Evolutionary conservation across 2,797 vertebrate genomes (phyloP).

Genomic region (Simalia tracyae): DNA sequence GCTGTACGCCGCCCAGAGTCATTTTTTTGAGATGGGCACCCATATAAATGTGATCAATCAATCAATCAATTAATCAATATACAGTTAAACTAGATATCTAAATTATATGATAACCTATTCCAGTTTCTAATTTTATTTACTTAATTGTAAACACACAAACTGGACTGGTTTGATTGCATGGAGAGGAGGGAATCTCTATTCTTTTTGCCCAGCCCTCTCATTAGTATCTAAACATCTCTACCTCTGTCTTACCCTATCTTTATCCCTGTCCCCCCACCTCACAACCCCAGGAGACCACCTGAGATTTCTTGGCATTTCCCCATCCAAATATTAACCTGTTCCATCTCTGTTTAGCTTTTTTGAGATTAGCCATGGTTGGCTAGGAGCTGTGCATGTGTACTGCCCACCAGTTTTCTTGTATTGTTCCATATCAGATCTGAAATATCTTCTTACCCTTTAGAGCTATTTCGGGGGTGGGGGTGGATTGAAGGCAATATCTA

Average conservation of each 20-base stretch:
- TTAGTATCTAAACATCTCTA: background rate
- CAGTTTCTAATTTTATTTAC: background rate
- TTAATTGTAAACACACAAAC: background rate
- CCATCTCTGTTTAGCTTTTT: background rate
- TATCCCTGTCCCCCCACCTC: background rate
- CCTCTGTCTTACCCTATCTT: background rate
- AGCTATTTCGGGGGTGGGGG: background rate
- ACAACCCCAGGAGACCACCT: background rate
- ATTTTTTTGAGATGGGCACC: too few species aligned
- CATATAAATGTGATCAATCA: too few species aligned
- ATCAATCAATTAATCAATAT: too few species aligned
- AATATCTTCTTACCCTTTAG: background rate
- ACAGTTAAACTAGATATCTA: background rate
- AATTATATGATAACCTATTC: background rate
- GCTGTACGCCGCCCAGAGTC: too few species aligned
- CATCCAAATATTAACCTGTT: background rate
- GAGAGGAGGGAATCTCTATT: background rate
- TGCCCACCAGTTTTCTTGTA: background rate
- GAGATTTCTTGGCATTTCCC: background rate
- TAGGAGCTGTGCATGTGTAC: background rate
- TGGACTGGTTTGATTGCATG: background rate
- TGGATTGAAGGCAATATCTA: background rate
- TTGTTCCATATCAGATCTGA: background rate
- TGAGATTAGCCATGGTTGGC: background rate
- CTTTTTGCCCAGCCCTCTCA: background rate